These are phyloP conservation scores for Malurus melanocephalus DNA, from an alignment of 2,113 vertebrate genomes.

Conservation along the genomic window DNA sequence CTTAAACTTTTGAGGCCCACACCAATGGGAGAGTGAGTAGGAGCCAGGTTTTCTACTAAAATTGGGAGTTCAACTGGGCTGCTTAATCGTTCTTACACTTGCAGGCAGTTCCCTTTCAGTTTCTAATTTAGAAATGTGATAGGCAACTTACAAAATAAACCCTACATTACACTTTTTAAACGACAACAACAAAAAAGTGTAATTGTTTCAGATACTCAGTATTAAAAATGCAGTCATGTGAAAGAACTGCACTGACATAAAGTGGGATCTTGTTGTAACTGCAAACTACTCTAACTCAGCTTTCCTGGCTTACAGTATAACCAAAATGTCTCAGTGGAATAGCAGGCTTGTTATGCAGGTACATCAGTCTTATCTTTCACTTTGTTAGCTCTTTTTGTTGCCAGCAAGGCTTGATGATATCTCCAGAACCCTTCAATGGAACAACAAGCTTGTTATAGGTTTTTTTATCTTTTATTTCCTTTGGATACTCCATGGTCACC, in stretches of 20 bases:
- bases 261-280: conserved; percentile 1
- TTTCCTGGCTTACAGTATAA: conserved; percentile 38
- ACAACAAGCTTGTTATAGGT: conserved; percentile 69
- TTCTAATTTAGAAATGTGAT: neutral
- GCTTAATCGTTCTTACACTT: neutral
- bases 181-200: neutral
- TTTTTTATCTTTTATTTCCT: conserved; percentile 73
- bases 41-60: neutral
- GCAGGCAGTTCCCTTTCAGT: neutral
- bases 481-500: conserved; percentile 56
- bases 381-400: conserved; percentile 53
- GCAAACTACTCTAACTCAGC: neutral
- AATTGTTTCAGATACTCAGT: neutral
- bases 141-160: neutral
- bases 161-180: neutral
- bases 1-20: neutral
- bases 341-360: conserved; percentile 44
- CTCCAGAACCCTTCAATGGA: conserved; percentile 48
- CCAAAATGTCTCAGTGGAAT: conserved; percentile 25
- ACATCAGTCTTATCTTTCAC: conserved; percentile 63
- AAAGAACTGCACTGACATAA: neutral
- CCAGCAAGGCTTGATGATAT: conserved; percentile 37
- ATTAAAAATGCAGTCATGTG: neutral
- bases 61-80: neutral
- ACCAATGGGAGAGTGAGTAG: neutral